Evolutionary conservation across 37 sponge, comb jelly and placozoan species (phyloP).

Genomic region (Halisarca cf. caerulea): DNA sequence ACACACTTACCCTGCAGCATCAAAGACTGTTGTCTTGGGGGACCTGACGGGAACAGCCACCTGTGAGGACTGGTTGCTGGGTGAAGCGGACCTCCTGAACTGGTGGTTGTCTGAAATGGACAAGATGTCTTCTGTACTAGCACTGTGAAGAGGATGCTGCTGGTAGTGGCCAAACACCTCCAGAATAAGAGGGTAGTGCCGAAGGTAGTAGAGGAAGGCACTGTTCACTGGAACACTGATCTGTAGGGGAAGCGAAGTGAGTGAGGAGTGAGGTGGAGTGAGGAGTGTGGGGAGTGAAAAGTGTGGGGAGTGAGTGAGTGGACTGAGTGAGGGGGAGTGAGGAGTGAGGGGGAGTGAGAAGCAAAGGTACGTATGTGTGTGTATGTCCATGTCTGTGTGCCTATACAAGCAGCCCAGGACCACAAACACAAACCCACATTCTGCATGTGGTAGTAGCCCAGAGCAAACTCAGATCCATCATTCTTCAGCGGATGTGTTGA

Average conservation of each 20-base stretch:
- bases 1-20: constrained; percentile 19
- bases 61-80: constrained; percentile 47
- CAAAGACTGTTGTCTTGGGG: constrained; percentile 2
- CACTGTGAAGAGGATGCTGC: constrained; percentile 77
- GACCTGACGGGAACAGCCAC: constrained; percentile 21
- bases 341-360: background rate
- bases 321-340: background rate
- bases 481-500: constrained; percentile 75
- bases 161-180: constrained; percentile 94
- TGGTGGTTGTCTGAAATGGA: constrained; percentile 1
- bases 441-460: constrained; percentile 81
- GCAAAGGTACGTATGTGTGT: background rate
- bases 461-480: constrained; percentile 62
- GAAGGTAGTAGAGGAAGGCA: constrained; percentile 64
- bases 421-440: constrained; percentile 37
- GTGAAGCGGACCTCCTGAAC: constrained; percentile 22
- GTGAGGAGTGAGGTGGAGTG: background rate
- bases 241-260: constrained; percentile 15
- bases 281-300: background rate
- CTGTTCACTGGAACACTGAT: constrained; percentile 58
- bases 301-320: background rate
- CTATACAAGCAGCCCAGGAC: too few relatives aligned
- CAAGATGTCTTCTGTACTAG: constrained; percentile 59
- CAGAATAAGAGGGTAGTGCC: constrained; percentile 67
- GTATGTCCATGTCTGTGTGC: too few relatives aligned